Base-by-base conservation (phyloP, 2,888 invertebrate species). In the Ganaspis brasiliensis region DNA sequence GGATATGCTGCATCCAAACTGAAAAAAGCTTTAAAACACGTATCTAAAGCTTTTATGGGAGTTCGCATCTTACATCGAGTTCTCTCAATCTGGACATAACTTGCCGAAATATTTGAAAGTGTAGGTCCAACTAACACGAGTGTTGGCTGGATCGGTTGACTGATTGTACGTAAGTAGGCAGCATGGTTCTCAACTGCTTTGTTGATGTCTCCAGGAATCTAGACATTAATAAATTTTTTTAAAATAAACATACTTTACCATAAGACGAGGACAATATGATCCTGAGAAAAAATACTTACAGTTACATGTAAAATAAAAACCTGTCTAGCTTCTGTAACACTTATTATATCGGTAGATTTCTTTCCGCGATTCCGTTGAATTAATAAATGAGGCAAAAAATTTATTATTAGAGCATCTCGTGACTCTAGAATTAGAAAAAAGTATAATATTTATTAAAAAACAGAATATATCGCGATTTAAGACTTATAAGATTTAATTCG, bases 1-100 rank as follows among this genome's bases (percentile, higher is more conserved):
- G 57, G 57, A 57, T 57, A 57, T 57, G 21, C 57, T 57, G 57
- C 57, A 21, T 57, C 57, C 6, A 57, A 57, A n/a, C 57, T 57
- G 31, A 57, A 57, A 21, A 57, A 57, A 8, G 57, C 57, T 57
- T 57, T 57, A 57, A 57, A 57, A 21, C 57, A 57, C 5, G 24
- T 57, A 21, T 57, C 57, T 21, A 57, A 21, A 21, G 57, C 57
- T 14, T 57, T 57, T 57, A 57, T 21, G 16, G 57, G 57, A 21
- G 57, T 57, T 21, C 19, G 24, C 49, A 49, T 49, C 2, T n/a
- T 14, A 5, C n/a, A 49, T n/a, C 49, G 49, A 6, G n/a, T 49
- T 6, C 5, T 49, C 5, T 49, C 49, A 49, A 49, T 49, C 5
- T 49, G 49, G 1, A 49, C 49, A n/a, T 49, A 24, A 21, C 57